Percentiles rank a stretch among this genome's conserved stretches.
phyloP scores from a whole-genome alignment of 2,888 invertebrate genomes.

The Pantelozetes paolii region DNA sequence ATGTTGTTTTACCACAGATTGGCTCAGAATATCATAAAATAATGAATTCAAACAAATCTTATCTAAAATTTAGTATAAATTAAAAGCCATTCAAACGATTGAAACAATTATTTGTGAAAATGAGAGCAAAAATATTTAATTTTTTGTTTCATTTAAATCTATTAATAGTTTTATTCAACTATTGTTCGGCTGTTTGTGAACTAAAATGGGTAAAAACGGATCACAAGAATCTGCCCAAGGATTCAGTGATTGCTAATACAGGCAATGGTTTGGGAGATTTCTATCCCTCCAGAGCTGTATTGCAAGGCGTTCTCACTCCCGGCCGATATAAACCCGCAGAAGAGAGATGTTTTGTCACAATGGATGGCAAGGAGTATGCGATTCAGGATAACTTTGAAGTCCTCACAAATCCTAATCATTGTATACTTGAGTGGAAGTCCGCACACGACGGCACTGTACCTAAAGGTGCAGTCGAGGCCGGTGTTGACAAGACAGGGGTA shows the following conservation, averaged over 20 bases:
- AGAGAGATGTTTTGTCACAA: background rate
- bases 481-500: background rate
- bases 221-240: background rate
- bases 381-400: constrained; percentile 3
- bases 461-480: background rate
- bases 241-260: background rate
- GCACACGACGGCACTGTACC: background rate
- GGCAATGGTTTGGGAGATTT: background rate
- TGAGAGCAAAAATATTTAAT: no score
- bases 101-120: no score
- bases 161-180: no score
- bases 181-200: background rate
- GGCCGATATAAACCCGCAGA: background rate
- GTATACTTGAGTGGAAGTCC: background rate
- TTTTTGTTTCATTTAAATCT: no score
- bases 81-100: no score
- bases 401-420: background rate
- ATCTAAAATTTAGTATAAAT: no score
- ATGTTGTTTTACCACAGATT: no score
- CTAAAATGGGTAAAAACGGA: constrained; percentile 17
- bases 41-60: no score
- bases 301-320: background rate
- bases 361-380: constrained; percentile 4
- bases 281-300: background rate
- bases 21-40: no score